These are phyloP conservation scores for Hycleus cichorii DNA, from an alignment of 1,140 invertebrate genomes.

Conservation along the genomic window DNA sequence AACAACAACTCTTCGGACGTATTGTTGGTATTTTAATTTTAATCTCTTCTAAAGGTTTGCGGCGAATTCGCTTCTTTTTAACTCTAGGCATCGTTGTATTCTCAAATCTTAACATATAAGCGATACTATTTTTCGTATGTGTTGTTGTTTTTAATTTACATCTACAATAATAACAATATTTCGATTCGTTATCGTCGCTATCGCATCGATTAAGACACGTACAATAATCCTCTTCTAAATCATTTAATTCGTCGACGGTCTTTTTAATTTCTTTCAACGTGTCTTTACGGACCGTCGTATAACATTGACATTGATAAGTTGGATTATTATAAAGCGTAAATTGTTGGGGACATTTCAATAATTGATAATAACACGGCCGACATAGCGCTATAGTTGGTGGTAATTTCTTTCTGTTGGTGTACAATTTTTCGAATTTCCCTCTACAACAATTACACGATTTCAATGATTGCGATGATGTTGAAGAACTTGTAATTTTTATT, in stretches of 20 bases:
- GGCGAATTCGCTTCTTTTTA: slow-evolving; percentile 6
- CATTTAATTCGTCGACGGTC: slow-evolving; percentile 8
- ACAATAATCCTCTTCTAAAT: background rate
- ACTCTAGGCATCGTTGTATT: slow-evolving; percentile 6
- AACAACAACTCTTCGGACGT: slow-evolving; percentile 14
- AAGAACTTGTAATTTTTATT: no score
- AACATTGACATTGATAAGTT: slow-evolving; percentile 9
- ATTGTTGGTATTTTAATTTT: slow-evolving; percentile 20
- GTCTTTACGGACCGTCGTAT: slow-evolving; percentile 4
- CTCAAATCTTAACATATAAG: slow-evolving; percentile 29
- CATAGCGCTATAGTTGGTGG: slow-evolving; percentile 4
- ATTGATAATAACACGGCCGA: slow-evolving; percentile 3
- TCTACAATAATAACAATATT: slow-evolving; percentile 19
- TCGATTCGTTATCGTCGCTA: background rate
- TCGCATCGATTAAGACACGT: background rate
- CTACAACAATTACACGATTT: slow-evolving; percentile 1
- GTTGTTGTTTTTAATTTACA: slow-evolving; percentile 13
- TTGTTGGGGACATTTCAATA: background rate
- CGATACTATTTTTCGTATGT: slow-evolving; percentile 21
- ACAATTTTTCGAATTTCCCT: slow-evolving; percentile 1
- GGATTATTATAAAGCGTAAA: slow-evolving; percentile 3
- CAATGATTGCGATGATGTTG: background rate
- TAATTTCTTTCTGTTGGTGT: background rate
- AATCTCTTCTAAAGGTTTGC: slow-evolving; percentile 16
- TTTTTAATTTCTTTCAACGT: slow-evolving; percentile 4